Evolutionary conservation across 1,140 invertebrate genomes (phyloP), one percentile per base, ranked within the genome.

Genomic region (Euura saliciscinereae): DNA sequence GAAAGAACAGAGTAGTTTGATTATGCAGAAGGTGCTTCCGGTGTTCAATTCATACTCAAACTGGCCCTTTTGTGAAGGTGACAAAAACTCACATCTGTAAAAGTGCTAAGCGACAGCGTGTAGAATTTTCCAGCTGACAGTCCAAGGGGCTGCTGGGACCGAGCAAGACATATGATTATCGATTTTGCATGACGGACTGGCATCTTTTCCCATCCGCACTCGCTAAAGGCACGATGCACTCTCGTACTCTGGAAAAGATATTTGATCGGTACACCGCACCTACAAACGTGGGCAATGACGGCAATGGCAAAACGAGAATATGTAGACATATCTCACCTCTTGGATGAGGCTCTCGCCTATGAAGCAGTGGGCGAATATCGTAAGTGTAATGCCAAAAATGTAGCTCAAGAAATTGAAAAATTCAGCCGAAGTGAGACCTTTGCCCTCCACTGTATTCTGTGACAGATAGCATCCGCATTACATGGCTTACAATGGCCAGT

Each of bases 121-220:
- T 13, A 68, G 69, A 82, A 79, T 75, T 80, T 79, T 5, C 79
- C 82, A 46, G 75, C 76, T 7, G 75, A 79, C 2, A 84, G 13
- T 6, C 64, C 13, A 6, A 81, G 6, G 1, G 76, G 69, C 70
- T 70, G 74, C 8, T 78, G 79, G 0, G 76, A 65, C 68, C 73
- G 51, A 6, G 43, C 28, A 46, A 84, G 75, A 43, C 78, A 76
- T 10, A 80, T 11, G 28, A 76, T 68, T 46, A 80, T 71, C 13
- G 70, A 45, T 69, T 43, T 78, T 7, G 71, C 66, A 68, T 77
- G 75, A 66, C 75, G 68, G 2, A 45, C 71, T 13, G 72, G 51
- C 69, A 74, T 76, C 3, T 64, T 64, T 10, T 64, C 8, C 59
- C 59, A 66, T 13, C 43, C 7, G 43, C 28, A 28, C 28, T 28